Evolutionary conservation across 2,113 vertebrate species (phyloP), one percentile per base, ranked within the genome.

Genomic region (Microtus montanus): DNA sequence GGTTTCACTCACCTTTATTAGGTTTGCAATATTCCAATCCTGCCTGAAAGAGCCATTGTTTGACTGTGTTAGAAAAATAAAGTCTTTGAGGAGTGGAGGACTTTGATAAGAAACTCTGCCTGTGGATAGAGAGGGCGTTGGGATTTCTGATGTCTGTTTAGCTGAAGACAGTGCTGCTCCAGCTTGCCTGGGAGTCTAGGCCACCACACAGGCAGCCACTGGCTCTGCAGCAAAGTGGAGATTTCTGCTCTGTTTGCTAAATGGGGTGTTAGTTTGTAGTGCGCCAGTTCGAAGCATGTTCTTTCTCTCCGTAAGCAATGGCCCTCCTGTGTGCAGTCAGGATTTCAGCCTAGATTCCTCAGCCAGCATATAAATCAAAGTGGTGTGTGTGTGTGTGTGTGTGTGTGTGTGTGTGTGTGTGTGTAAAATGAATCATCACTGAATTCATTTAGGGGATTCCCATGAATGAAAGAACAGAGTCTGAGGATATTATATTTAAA

Each of bases 1-100:
- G 49, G 44, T 98, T 96, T 95, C 97, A 87, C 68, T 89, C 15
- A 14, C 88, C 86, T 95, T 91, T 93, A 78, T 63, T 28, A 88
- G n/a, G 52, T 93, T 89, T 71, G 66, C 86, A 38, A 73, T 30
- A 96, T 24, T 28, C 91, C 93, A 89, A 78, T 70, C 14, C 38
- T 15, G 5, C n/a, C 73, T 6, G 73, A 70, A 88, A 70, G 71
- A 6, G 38, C 28, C 41, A 12, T 33, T 77, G 44, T 78, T 52
- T 26, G 3, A 22, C 87, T 2, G 66, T 15, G 9, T 2, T 0
- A 52, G 84, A 74, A 87, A 78, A 96, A 85, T 87, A 91, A 96
- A 9, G 28, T 89, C 94, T 97, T 87, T 86, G 95, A 92, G 96
- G 22, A 78, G 86, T 47, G 63, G 89, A 70, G 49, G 89, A 63